phyloP scores from a whole-genome alignment of 2,113 vertebrate genomes.

The Corydoras sp. region DNA sequence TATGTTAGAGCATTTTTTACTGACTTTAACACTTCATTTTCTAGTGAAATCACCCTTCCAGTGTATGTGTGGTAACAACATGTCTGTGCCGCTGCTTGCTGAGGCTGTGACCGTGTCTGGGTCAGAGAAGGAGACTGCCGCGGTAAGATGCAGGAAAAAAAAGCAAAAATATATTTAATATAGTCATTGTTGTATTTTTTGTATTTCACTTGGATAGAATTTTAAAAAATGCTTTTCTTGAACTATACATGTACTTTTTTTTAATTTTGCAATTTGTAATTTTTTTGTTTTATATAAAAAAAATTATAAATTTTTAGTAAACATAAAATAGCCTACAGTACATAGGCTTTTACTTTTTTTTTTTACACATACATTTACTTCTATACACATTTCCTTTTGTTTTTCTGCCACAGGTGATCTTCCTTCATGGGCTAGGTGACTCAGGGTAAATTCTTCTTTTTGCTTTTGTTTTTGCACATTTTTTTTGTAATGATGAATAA shows the following conservation, averaged over 20 bases:
- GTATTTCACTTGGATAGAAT: too few relatives aligned
- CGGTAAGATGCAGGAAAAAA: conserved; percentile 69
- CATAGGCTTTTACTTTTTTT: too few relatives aligned
- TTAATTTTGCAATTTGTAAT: too few relatives aligned
- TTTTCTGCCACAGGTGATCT: conserved; percentile 80
- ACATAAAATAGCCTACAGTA: too few relatives aligned
- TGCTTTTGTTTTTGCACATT: background rate
- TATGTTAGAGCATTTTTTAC: background rate
- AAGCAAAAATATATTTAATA: too few relatives aligned
- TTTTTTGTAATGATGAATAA: background rate
- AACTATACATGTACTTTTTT: too few relatives aligned
- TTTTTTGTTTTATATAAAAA: too few relatives aligned
- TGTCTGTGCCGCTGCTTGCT: conserved; percentile 97
- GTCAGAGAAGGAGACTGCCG: conserved; percentile 91
- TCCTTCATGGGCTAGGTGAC: conserved; percentile 96
- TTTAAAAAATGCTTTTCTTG: too few relatives aligned
- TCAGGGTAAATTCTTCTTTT: conserved; percentile 75
- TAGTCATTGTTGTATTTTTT: too few relatives aligned
- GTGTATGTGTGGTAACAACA: conserved; percentile 99
- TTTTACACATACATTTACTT: background rate
- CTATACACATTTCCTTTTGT: background rate
- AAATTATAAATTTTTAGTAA: too few relatives aligned
- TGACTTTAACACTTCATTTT: conserved; percentile 6
- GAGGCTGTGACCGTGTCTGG: conserved; percentile 93
- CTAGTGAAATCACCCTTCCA: conserved; percentile 58